Conservation (phyloP, 2,113 vertebrate genomes). For the Micronycteris hirsuta region DNA sequence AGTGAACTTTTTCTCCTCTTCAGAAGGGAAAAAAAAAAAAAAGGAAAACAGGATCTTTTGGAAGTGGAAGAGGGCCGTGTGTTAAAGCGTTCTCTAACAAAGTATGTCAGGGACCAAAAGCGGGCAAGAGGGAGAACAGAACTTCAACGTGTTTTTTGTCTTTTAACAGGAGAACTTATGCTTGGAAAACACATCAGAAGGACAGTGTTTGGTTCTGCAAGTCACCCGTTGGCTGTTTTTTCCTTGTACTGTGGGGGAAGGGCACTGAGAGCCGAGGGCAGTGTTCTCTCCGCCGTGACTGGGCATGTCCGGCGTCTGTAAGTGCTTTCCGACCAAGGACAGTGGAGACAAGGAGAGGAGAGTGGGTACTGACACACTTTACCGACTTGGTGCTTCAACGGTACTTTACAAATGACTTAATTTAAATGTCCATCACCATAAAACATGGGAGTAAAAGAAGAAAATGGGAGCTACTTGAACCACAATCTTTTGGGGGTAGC, state of each 20-base stretch:
- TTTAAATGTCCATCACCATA: slow-evolving; percentile 55
- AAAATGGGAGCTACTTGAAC: slow-evolving; percentile 64
- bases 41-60: not conserved
- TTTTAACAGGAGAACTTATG: slow-evolving; percentile 70
- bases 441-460: slow-evolving; percentile 50
- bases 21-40: slow-evolving; percentile 14
- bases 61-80: not conserved
- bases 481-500: not conserved
- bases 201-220: slow-evolving; percentile 61
- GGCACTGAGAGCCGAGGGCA: not conserved
- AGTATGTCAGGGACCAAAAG: slow-evolving; percentile 50
- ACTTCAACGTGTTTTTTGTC: slow-evolving; percentile 68
- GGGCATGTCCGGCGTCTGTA: slow-evolving; percentile 64
- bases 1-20: not conserved
- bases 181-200: slow-evolving; percentile 75
- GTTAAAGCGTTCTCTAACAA: slow-evolving; percentile 42
- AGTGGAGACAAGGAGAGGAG: slow-evolving; percentile 49
- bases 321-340: slow-evolving; percentile 71
- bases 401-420: slow-evolving; percentile 73
- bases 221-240: slow-evolving; percentile 52
- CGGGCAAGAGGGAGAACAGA: slow-evolving; percentile 20
- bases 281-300: slow-evolving; percentile 59
- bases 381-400: slow-evolving; percentile 78
- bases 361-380: slow-evolving; percentile 58
- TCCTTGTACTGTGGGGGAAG: slow-evolving; percentile 39